Conservation (phyloP, 2,888 invertebrate genomes). For the Belgica antarctica region DNA sequence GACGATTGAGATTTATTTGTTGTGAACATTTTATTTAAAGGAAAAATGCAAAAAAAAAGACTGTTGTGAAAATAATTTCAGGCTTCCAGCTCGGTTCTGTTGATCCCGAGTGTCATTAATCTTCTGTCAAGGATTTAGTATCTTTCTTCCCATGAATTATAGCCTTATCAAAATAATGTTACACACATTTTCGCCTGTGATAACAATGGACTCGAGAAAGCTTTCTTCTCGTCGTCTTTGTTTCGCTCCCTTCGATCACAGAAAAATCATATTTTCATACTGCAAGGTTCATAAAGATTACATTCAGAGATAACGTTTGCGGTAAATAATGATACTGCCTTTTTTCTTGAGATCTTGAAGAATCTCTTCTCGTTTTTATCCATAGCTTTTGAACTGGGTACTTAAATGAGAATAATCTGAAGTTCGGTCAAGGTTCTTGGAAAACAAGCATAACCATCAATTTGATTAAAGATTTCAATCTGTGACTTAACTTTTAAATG, state of each 20-base stretch:
- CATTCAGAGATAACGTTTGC: not conserved
- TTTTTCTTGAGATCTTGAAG: not conserved
- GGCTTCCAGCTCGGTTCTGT: not conserved
- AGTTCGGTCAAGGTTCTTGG: no score
- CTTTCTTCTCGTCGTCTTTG: not conserved
- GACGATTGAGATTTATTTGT: no score
- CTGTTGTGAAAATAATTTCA: not conserved
- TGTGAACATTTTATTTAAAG: no score
- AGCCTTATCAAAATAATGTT: constrained; percentile 1
- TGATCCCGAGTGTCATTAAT: not conserved
- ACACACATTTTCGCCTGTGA: constrained; percentile 1
- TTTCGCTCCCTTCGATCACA: not conserved
- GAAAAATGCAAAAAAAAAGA: not conserved
- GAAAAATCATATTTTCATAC: not conserved
- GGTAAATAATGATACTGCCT: no score
- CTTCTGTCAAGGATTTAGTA: constrained; percentile 24
- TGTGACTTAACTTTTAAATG: no score
- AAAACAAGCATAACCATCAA: no score
- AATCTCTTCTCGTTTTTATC: no score
- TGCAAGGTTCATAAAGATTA: not conserved
- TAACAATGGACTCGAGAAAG: not conserved
- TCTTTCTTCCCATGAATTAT: constrained; percentile 7
- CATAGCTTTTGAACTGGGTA: no score
- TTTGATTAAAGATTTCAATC: no score
- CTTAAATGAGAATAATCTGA: no score